Conservation (phyloP, 1,140 invertebrate genomes). For the Paraescarpia echinospica region DNA sequence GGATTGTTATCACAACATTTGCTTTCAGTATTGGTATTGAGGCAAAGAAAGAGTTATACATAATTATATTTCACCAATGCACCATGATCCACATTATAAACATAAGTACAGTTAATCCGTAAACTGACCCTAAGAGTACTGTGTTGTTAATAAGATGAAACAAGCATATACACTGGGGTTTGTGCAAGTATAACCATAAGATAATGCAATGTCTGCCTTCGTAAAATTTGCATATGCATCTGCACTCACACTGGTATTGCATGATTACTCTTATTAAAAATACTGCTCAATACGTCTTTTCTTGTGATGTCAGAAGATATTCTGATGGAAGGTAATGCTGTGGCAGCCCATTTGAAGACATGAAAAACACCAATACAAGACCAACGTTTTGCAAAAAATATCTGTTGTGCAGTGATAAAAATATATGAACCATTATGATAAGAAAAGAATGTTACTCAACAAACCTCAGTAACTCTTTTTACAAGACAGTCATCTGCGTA, state of each 20-base stretch:
- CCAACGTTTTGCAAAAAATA: background rate
- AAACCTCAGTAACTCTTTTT: constrained; percentile 85
- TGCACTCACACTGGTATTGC: background rate
- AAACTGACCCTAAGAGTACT: background rate
- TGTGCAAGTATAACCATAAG: background rate
- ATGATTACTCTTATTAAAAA: background rate
- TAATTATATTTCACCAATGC: background rate
- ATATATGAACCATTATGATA: too few species aligned
- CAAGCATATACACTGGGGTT: background rate
- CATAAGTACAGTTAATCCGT: background rate
- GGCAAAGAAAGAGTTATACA: background rate
- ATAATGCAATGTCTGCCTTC: background rate
- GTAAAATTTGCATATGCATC: background rate
- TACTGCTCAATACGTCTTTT: background rate
- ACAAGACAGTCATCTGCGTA: constrained; percentile 99
- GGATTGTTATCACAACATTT: background rate
- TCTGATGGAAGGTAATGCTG: background rate
- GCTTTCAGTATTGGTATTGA: background rate
- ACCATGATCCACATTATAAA: background rate
- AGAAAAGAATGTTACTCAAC: background rate
- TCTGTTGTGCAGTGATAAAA: background rate
- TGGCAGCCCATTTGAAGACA: too few species aligned
- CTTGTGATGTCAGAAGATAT: background rate
- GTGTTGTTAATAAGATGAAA: background rate
- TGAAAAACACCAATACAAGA: background rate